Percentiles rank a stretch among this genome's conserved stretches.
phyloP scores from a whole-genome alignment of 2,113 vertebrate genomes.

The Tichodroma muraria region DNA sequence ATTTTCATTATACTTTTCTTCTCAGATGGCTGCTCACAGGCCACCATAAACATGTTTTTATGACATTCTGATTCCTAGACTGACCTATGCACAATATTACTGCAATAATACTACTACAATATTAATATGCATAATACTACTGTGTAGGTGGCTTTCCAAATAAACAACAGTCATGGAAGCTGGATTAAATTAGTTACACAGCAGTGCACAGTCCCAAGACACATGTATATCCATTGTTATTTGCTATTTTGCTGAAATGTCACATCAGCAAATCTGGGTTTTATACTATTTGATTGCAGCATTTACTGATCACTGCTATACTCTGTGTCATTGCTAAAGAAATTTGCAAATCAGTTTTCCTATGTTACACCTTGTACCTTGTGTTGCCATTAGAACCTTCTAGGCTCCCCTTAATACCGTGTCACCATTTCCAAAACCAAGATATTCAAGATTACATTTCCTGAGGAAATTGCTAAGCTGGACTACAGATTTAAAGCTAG shows the following conservation, averaged over 20 bases:
- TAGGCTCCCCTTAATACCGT: not conserved
- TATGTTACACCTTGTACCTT: not conserved
- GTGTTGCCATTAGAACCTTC: not conserved
- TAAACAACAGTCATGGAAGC: not conserved
- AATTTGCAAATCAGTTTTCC: not conserved
- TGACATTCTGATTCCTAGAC: not conserved
- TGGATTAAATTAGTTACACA: not conserved
- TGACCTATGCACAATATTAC: not conserved
- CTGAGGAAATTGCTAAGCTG: not conserved
- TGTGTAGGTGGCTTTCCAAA: not conserved
- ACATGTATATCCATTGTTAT: not conserved
- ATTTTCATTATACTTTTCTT: not conserved
- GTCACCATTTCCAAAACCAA: not conserved
- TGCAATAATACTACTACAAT: too few species aligned
- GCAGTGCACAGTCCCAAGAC: not conserved
- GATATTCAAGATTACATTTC: not conserved
- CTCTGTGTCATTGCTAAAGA: not conserved
- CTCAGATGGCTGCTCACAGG: not conserved
- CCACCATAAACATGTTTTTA: not conserved
- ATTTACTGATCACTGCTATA: not conserved
- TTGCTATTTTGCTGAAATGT: not conserved
- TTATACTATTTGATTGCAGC: not conserved
- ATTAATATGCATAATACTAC: not conserved
- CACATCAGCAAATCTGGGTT: not conserved
- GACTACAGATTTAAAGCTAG: not conserved